Conservation (phyloP, 1,140 invertebrate genomes). For the Drosophila pectinifera region DNA sequence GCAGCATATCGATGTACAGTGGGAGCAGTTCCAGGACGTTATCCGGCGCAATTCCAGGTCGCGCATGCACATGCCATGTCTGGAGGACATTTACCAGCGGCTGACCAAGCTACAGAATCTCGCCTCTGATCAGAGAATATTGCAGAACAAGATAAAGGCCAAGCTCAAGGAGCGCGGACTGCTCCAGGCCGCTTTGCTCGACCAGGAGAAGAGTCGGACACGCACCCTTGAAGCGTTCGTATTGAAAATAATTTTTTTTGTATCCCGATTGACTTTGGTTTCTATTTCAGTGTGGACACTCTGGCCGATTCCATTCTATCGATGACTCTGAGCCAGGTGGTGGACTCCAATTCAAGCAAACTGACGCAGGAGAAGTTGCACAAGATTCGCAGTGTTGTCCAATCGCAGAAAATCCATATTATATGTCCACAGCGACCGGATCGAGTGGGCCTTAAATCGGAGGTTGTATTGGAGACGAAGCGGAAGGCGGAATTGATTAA, state of each 20-base stretch:
- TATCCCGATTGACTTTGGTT: not conserved
- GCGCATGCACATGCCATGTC: constrained; percentile 86
- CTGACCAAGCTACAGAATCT: constrained; percentile 88
- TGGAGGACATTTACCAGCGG: constrained; percentile 89
- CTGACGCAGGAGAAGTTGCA: constrained; percentile 62
- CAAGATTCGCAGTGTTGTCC: constrained; percentile 52
- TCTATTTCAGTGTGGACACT: constrained; percentile 58
- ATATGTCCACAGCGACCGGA: constrained; percentile 81
- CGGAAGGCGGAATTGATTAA: constrained; percentile 54
- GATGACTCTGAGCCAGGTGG: constrained; percentile 62
- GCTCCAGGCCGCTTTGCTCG: constrained; percentile 47
- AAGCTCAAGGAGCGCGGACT: constrained; percentile 71
- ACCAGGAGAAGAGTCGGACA: constrained; percentile 56
- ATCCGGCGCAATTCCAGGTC: constrained; percentile 85
- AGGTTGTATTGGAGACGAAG: constrained; percentile 79
- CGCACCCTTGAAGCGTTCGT: constrained; percentile 65
- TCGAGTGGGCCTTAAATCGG: constrained; percentile 78
- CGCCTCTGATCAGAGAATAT: constrained; percentile 85
- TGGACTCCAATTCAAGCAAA: constrained; percentile 61
- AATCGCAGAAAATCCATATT: constrained; percentile 60
- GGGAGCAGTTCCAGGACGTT: constrained; percentile 87
- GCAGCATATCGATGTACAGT: constrained; percentile 87
- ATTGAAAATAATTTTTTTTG: no score
- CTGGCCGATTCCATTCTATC: constrained; percentile 80
- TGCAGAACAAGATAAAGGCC: constrained; percentile 85